These are phyloP conservation scores for Clarias macrocephalus DNA, from an alignment of 2,113 vertebrate genomes.

Conservation along the genomic window DNA sequence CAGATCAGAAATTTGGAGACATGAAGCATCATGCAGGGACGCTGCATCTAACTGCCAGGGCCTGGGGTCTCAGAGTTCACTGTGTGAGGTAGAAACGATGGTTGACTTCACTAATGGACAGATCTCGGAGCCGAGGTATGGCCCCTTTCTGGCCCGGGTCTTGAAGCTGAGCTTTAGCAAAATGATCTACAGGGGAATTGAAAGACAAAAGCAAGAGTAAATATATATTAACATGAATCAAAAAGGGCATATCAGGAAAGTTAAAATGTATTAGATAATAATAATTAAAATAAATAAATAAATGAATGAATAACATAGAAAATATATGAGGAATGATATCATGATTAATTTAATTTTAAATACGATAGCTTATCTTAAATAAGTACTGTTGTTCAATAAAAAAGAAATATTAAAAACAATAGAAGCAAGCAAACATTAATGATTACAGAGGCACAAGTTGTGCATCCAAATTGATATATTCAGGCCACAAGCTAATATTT, in stretches of 20 bases:
- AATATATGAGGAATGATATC: not conserved
- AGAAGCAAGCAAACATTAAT: not conserved
- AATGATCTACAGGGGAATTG: slow-evolving; percentile 73
- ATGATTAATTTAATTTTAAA: not conserved
- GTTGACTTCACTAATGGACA: slow-evolving; percentile 89
- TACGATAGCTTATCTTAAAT: not conserved
- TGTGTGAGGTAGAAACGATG: slow-evolving; percentile 56
- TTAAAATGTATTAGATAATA: not conserved
- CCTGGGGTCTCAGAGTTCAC: slow-evolving; percentile 13
- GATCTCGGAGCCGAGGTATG: slow-evolving; percentile 82
- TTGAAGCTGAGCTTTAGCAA: slow-evolving; percentile 77
- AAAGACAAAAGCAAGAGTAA: not conserved
- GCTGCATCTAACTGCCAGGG: not conserved
- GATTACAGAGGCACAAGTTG: not conserved
- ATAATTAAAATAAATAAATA: too few species aligned
- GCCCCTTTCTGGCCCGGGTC: slow-evolving; percentile 73
- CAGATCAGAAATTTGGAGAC: slow-evolving; percentile 36
- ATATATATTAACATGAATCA: not conserved
- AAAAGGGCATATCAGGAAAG: not conserved
- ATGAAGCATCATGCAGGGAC: slow-evolving; percentile 11
- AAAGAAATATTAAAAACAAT: not conserved
- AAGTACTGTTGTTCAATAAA: not conserved
- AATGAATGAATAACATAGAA: not conserved
- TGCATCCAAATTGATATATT: not conserved
- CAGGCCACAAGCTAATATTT: not conserved